Evolutionary conservation across 2,888 invertebrate genomes (phyloP).

Genomic region (Schrankia costaestrigalis): DNA sequence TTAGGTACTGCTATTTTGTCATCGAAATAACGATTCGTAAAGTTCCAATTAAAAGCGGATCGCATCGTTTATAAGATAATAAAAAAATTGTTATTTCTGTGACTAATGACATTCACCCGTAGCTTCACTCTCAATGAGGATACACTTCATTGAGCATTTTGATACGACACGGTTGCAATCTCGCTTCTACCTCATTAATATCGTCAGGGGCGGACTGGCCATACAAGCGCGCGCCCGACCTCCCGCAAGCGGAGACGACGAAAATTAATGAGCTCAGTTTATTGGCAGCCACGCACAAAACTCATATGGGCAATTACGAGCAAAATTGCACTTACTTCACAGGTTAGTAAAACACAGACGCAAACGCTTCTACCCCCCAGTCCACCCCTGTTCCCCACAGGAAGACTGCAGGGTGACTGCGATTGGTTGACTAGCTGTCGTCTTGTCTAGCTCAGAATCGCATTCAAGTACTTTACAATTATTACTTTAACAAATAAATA

Average conservation of each 20-base stretch:
- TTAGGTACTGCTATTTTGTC: conserved; percentile 43
- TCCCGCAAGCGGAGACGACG: conserved; percentile 80
- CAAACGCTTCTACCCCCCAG: conserved; percentile 77
- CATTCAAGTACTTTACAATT: conserved; percentile 53
- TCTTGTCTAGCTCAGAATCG: conserved; percentile 58
- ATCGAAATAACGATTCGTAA: conserved; percentile 40
- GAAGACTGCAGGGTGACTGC: conserved; percentile 78
- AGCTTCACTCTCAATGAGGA: conserved; percentile 70
- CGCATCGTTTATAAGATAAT: conserved; percentile 1
- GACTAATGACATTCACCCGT: conserved; percentile 64
- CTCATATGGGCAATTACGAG: conserved; percentile 81
- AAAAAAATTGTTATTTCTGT: conserved; percentile 43
- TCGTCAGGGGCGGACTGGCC: conserved; percentile 82
- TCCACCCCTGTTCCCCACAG: conserved; percentile 78
- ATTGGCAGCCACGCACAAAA: conserved; percentile 81
- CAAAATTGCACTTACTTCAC: conserved; percentile 81
- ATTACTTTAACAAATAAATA: conserved; percentile 31
- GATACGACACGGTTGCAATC: conserved; percentile 74
- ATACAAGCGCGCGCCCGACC: conserved; percentile 80
- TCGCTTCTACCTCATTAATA: conserved; percentile 81
- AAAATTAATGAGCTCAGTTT: conserved; percentile 81
- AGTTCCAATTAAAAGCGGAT: not conserved
- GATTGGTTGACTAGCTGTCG: conserved; percentile 64
- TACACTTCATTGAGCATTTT: conserved; percentile 68
- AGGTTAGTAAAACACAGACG: conserved; percentile 78